Base-by-base conservation (phyloP, 1,140 invertebrate species). In the Reticulitermes speratus region DNA sequence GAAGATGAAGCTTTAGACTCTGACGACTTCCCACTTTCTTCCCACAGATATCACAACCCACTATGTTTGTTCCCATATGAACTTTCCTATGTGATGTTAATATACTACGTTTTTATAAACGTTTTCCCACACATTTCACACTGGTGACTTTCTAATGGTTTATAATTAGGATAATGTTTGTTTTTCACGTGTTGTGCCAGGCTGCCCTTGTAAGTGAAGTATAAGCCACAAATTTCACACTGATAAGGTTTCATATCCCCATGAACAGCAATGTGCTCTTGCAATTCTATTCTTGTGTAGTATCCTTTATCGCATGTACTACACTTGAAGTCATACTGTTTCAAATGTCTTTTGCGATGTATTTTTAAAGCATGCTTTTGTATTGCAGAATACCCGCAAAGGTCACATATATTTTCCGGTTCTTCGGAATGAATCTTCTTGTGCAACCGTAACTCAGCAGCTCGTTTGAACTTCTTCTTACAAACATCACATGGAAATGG, bases 71-170 rank as follows among this genome's bases (percentile, higher is more conserved):
- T 11, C 91, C 90, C 19, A 90, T 92, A 89, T 94, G 94, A 52
- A 32, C 16, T 81, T 86, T 86, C n/a, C 44, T 55, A 87, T 95
- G 94, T 25, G 92, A 91, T 84, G 92, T 92, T 75, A 95, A 89
- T 86, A 93, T 93, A 87, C 93, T 93, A n/a, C 93, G 92, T 87
- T 92, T 92, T 92, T 0, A 92, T 92, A 19, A 94, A 93, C 0
- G 91, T 89, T 82, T 93, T 96, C 23, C 95, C 94, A 89, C 97
- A 98, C 2, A 96, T 94, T 23, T 92, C 91, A 90, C 97, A 98
- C 23, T 96, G 90, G 87, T 90, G 93, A 38, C 92, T 90, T 21
- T 91, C 89, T 19, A 92, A 92, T 86, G 90, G 90, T 25, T 92
- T 91, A 32, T 91, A 90, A 3, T 87, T 65, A 7, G 87, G 88